A percentile compares a stretch with the other conserved stretches of the same genome.
Evolutionary conservation across 2,888 invertebrate genomes (phyloP).

Genomic region (Autographa gamma): DNA sequence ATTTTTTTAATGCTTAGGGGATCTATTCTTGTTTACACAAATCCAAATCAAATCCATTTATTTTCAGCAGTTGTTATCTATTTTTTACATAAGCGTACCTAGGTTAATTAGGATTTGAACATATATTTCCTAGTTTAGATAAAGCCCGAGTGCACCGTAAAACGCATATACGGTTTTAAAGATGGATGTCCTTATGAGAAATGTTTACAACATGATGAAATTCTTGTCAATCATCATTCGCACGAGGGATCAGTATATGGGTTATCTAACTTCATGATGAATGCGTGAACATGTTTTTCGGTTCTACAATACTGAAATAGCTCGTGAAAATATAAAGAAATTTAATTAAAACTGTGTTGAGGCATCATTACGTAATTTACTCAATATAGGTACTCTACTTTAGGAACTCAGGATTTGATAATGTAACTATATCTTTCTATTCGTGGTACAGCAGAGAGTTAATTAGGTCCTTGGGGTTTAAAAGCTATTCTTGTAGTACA

Average conservation of each 20-base stretch:
- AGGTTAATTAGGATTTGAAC: too few relatives aligned
- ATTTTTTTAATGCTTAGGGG: too few relatives aligned
- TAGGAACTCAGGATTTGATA: too few relatives aligned
- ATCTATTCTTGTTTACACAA: too few relatives aligned
- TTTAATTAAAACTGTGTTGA: background rate
- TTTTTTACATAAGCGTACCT: too few relatives aligned
- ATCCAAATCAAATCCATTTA: too few relatives aligned
- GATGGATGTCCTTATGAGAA: background rate
- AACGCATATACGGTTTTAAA: background rate
- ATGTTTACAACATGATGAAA: slow-evolving; percentile 39
- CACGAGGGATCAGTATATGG: slow-evolving; percentile 33
- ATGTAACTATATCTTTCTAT: too few relatives aligned
- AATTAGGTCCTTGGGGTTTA: too few relatives aligned
- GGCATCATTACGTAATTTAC: background rate
- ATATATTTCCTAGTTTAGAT: too few relatives aligned
- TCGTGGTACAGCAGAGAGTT: too few relatives aligned
- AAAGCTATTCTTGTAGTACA: too few relatives aligned
- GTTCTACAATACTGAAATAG: background rate
- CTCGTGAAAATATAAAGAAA: background rate
- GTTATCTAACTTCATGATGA: slow-evolving; percentile 43
- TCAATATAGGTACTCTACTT: background rate
- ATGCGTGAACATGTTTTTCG: slow-evolving; percentile 46
- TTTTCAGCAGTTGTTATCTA: too few relatives aligned
- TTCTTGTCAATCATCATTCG: slow-evolving; percentile 28
- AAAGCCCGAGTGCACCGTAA: background rate